phyloP scores from a whole-genome alignment of 2,888 invertebrate genomes.

The Eupithecia subfuscata region DNA sequence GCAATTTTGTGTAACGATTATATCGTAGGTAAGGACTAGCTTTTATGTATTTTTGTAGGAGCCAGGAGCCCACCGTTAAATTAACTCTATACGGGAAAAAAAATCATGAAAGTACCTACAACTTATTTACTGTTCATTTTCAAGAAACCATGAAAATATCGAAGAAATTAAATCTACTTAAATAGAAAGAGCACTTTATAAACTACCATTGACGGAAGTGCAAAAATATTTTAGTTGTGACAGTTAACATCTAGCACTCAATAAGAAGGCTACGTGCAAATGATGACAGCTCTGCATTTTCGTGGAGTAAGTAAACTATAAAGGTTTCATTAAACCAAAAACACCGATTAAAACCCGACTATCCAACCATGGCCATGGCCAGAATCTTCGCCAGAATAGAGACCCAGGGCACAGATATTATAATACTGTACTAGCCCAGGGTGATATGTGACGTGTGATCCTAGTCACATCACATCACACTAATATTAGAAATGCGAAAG shows the following conservation, averaged over 20 bases:
- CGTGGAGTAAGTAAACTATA: not conserved
- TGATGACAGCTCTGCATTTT: not conserved
- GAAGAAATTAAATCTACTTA: not conserved
- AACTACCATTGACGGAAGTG: not conserved
- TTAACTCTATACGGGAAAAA: not conserved
- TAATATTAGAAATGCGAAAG: too few relatives aligned
- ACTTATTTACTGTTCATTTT: not conserved
- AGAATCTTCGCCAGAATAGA: not conserved
- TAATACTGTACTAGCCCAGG: too few relatives aligned
- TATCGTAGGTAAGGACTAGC: not conserved
- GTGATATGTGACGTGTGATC: too few relatives aligned
- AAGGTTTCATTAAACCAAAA: not conserved
- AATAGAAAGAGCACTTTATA: not conserved
- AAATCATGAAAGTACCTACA: slow-evolving; percentile 1
- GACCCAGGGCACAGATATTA: too few relatives aligned
- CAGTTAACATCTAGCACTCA: not conserved
- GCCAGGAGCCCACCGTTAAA: not conserved
- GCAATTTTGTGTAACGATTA: not conserved
- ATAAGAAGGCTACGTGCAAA: not conserved
- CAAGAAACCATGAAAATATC: slow-evolving; percentile 2
- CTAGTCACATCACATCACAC: too few relatives aligned
- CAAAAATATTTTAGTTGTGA: not conserved
- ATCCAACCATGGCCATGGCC: not conserved
- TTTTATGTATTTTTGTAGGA: not conserved
- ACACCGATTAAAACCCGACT: not conserved